Conservation (phyloP, 2,888 invertebrate genomes). For the Acrocyrtus sp. region DNA sequence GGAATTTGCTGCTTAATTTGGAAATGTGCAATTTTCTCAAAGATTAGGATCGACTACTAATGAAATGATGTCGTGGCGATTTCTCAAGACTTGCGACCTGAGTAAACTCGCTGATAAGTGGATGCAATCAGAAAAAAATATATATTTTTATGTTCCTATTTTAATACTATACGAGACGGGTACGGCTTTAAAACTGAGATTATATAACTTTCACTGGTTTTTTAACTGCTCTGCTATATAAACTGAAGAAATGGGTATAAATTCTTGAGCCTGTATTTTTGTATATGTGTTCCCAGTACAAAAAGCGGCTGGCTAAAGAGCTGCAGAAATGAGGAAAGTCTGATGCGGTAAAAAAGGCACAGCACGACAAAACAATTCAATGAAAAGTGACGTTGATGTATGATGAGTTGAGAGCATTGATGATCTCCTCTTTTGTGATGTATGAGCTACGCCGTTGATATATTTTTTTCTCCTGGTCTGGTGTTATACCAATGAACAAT, state of each 20-base stretch:
- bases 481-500: too few species aligned
- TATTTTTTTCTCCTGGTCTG: too few species aligned
- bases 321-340: conserved; percentile 23
- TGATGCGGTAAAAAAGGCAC: conserved; percentile 35
- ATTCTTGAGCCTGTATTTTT: too few species aligned
- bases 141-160: too few species aligned
- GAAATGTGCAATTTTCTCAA: conserved; percentile 50
- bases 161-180: too few species aligned
- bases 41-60: conserved; percentile 52
- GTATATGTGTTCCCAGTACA: conserved; percentile 1
- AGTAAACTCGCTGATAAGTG: too few species aligned
- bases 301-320: background rate
- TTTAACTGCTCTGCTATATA: too few species aligned
- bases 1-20: conserved; percentile 45
- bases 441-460: conserved; percentile 25
- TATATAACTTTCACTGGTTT: too few species aligned
- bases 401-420: conserved; percentile 48
- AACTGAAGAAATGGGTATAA: too few species aligned
- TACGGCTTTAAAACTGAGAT: too few species aligned
- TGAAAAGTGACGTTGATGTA: conserved; percentile 62
- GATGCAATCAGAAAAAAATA: too few species aligned
- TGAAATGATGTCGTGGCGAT: conserved; percentile 43
- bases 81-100: too few species aligned
- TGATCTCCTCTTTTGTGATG: conserved; percentile 21
- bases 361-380: conserved; percentile 59